Evolutionary conservation across 1,140 invertebrate species (phyloP).

Genomic region (Myzus persicae): DNA sequence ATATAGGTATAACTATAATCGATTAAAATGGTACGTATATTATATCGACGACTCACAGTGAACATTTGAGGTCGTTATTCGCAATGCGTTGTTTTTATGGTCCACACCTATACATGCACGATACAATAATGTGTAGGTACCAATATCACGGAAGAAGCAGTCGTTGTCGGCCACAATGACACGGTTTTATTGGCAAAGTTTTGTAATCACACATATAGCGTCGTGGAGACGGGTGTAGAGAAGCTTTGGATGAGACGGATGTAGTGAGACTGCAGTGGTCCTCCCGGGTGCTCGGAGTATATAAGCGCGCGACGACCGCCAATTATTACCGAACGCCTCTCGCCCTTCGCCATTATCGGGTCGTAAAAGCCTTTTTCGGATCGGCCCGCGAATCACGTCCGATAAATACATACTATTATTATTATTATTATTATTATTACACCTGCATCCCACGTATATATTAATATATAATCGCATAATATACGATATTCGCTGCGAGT

Average conservation of each 20-base stretch:
- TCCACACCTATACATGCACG: not conserved
- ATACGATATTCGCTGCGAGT: not conserved
- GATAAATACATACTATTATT: not conserved
- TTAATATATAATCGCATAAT: not conserved
- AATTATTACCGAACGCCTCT: not conserved
- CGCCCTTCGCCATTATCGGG: not conserved
- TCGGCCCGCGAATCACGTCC: not conserved
- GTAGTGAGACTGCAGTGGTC: no score
- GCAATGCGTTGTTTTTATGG: not conserved
- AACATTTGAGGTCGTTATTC: not conserved
- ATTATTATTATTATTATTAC: not conserved
- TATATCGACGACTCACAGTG: not conserved
- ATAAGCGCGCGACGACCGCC: not conserved
- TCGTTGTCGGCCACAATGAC: not conserved
- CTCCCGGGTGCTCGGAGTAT: not conserved
- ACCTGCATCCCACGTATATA: not conserved
- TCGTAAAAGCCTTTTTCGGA: constrained; percentile 17
- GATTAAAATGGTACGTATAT: no score
- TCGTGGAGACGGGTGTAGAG: not conserved
- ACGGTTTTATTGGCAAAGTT: constrained; percentile 42
- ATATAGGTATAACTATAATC: no score
- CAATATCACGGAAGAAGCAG: not conserved
- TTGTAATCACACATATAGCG: not conserved
- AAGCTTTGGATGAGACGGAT: no score
- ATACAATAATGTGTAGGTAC: not conserved